Evolutionary conservation across 2,797 vertebrate species (phyloP).

Genomic region (Octomys mimax): DNA sequence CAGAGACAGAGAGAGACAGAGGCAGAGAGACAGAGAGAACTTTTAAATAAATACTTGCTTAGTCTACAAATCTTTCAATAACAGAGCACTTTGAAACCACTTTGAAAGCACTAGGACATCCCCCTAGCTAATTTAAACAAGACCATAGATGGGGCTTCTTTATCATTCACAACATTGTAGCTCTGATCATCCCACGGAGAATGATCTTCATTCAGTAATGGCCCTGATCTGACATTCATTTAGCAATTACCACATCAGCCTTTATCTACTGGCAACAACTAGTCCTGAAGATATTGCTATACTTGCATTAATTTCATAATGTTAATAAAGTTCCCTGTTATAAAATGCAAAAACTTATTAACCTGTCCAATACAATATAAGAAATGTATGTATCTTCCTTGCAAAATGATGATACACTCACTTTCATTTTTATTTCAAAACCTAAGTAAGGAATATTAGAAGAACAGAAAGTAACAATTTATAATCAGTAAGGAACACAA

Average conservation of each 20-base stretch:
- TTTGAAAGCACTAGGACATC: not conserved
- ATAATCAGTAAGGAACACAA: conserved; percentile 62
- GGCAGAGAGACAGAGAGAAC: not conserved
- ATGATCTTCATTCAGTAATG: conserved; percentile 72
- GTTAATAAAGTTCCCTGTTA: conserved; percentile 77
- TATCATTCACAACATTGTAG: not conserved
- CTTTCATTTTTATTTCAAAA: conserved; percentile 74
- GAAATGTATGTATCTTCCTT: conserved; percentile 62
- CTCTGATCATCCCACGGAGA: conserved; percentile 48
- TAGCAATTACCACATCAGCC: conserved; percentile 73
- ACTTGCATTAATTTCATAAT: conserved; percentile 67
- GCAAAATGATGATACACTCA: conserved; percentile 65
- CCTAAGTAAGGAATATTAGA: conserved; percentile 72
- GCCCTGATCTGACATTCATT: conserved; percentile 35
- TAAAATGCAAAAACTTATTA: conserved; percentile 81
- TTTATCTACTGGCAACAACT: conserved; percentile 79
- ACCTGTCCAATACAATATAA: conserved; percentile 56
- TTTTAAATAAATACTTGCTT: conserved; percentile 48
- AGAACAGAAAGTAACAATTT: conserved; percentile 69
- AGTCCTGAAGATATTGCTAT: conserved; percentile 67
- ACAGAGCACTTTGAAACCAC: not conserved
- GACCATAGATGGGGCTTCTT: not conserved
- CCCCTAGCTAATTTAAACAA: conserved; percentile 72
- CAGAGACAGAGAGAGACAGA: not conserved
- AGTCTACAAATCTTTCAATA: conserved; percentile 45